These are phyloP conservation scores for Shargacucullia verbasci DNA, from an alignment of 2,888 invertebrate species.

Conservation along the genomic window DNA sequence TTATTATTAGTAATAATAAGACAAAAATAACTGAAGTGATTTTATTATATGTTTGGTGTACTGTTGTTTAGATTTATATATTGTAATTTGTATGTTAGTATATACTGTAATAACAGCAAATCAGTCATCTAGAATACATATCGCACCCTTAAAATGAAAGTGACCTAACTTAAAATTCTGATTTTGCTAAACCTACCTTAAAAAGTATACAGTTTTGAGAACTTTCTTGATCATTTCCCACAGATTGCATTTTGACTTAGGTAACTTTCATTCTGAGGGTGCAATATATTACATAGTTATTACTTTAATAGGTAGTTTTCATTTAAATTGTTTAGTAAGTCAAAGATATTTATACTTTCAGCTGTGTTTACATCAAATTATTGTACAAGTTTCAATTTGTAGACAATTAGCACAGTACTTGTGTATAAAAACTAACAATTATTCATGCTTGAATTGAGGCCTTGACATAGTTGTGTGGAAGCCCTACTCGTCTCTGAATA, in stretches of 20 bases:
- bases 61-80: neutral
- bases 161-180: too few species aligned
- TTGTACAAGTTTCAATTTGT: constrained; percentile 8
- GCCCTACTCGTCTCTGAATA: constrained; percentile 25
- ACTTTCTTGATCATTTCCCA: too few species aligned
- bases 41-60: neutral
- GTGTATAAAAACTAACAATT: constrained; percentile 35
- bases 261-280: too few species aligned
- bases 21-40: neutral
- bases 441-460: constrained; percentile 43
- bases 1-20: too few species aligned
- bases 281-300: too few species aligned
- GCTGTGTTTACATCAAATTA: constrained; percentile 11
- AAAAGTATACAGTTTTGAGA: too few species aligned
- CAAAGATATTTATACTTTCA: constrained; percentile 1
- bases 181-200: too few species aligned
- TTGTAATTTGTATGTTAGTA: neutral
- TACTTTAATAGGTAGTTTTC: too few species aligned
- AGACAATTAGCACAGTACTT: constrained; percentile 20
- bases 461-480: constrained; percentile 45
- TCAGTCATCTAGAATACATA: constrained; percentile 10
- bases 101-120: neutral
- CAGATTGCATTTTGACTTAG: too few species aligned
- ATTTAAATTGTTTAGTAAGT: constrained; percentile 3
- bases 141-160: too few species aligned